Conservation (phyloP, 2,797 vertebrate species). For the Rhinogobio ventralis region DNA sequence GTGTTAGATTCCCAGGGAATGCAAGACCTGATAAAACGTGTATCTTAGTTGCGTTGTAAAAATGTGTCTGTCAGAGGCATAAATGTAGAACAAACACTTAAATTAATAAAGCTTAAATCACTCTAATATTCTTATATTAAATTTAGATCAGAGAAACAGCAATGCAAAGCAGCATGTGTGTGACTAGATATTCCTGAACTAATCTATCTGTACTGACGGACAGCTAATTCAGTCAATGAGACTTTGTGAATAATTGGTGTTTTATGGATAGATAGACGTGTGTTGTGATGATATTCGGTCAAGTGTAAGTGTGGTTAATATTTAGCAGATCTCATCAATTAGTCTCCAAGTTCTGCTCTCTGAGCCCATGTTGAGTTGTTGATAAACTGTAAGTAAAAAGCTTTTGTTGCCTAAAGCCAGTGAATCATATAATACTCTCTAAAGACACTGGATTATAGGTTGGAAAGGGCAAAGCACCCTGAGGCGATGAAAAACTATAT, state of each 20-base stretch:
- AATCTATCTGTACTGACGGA: background rate
- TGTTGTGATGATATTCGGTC: conserved; percentile 7
- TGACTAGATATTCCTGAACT: background rate
- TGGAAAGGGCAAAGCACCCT: conserved; percentile 5
- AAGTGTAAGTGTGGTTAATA: conserved; percentile 16
- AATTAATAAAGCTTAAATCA: background rate
- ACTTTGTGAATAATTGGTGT: background rate
- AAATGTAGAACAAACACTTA: background rate
- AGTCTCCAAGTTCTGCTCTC: background rate
- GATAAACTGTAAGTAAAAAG: conserved; percentile 36
- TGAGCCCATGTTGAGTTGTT: conserved; percentile 3
- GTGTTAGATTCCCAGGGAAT: background rate
- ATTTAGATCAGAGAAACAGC: background rate
- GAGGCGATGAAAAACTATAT: conserved; percentile 3
- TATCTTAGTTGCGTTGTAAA: background rate
- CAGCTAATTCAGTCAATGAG: background rate
- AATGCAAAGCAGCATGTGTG: background rate
- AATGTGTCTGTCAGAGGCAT: background rate
- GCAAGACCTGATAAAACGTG: background rate
- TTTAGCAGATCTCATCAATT: background rate
- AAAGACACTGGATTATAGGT: conserved; percentile 28
- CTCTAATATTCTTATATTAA: background rate
- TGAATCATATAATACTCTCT: conserved; percentile 21
- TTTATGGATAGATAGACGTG: background rate
- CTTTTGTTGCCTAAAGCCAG: conserved; percentile 33